Evolutionary conservation across 2,797 vertebrate genomes (phyloP).

Genomic region (Cossypha caffra): DNA sequence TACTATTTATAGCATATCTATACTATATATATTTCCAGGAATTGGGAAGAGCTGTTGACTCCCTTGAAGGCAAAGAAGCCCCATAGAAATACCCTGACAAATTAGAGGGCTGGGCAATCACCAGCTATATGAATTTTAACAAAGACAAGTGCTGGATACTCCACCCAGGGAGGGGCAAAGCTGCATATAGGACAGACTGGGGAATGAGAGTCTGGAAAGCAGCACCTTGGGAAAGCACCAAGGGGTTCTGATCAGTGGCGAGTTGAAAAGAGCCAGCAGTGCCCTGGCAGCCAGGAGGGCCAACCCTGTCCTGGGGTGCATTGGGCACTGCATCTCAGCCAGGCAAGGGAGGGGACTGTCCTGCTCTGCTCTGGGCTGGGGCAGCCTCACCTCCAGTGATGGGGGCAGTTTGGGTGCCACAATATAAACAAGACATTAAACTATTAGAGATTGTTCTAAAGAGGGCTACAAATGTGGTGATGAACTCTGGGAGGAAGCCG

Average conservation of each 20-base stretch:
- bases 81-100: not conserved
- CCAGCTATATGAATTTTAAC: not conserved
- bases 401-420: accelerated
- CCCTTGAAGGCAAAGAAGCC: not conserved
- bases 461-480: not conserved
- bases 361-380: accelerated
- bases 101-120: not conserved
- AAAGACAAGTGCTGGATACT: not conserved
- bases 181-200: not conserved
- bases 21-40: not conserved
- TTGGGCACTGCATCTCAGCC: not conserved
- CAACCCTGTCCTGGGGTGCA: accelerated
- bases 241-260: accelerated
- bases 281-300: not conserved
- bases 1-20: not conserved
- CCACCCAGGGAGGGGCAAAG: too few relatives aligned
- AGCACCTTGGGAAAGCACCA: not conserved
- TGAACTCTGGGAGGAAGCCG: accelerated
- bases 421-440: accelerated
- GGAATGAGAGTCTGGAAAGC: not conserved
- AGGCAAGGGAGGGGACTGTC: not conserved
- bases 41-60: not conserved
- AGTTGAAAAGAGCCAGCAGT: accelerated
- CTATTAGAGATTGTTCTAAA: accelerated
- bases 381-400: accelerated